Evolutionary conservation across 2,113 vertebrate genomes (phyloP), one percentile per base, ranked within the genome.

Genomic region (Austrofundulus limnaeus): DNA sequence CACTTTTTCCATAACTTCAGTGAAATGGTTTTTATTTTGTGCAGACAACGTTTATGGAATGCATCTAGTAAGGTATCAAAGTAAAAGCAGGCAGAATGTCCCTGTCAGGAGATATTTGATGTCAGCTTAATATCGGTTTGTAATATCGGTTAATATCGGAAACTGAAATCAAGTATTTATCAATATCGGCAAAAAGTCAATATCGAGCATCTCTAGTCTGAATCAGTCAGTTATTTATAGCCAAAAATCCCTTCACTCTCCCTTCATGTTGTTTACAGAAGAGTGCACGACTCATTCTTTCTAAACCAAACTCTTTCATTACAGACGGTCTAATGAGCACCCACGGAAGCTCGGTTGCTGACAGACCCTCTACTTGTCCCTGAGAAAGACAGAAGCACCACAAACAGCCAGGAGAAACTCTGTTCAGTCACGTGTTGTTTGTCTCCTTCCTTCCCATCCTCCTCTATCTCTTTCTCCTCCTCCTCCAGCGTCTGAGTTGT

Each of bases 381-480:
- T 45, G 31, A 75, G n/a, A 73, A 34, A 58, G 28, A 66, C 53
- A 17, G 57, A 53, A 57, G 63, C 81, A 76, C 34, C 61, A n/a
- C 68, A 67, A 78, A 78, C 68, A 77, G 62, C 82, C 82, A 66
- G 51, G 70, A 75, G 77, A 72, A 56, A 54, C 68, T 15, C 56
- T 38, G 70, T 55, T 60, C 57, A 10, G 45, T 86, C 87, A 85
- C 80, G 85, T 85, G 85, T 56, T 59, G 76, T 82, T 75, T 81
- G 67, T 67, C 54, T 20, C 46, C 66, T 59, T 67, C 31, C 31
- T 1, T 34, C 28, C 28, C 31, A 34, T 41, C 23, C 41, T 21
- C 71, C 65, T 48, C 69, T n/a, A n/a, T n/a, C 66, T 53, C 45
- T 69, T 28, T 7, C 71, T 38, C 23, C 41, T 21, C 71, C 65